Base-by-base conservation (phyloP, 2,113 vertebrate genomes). In the Pontoporia blainvillei region DNA sequence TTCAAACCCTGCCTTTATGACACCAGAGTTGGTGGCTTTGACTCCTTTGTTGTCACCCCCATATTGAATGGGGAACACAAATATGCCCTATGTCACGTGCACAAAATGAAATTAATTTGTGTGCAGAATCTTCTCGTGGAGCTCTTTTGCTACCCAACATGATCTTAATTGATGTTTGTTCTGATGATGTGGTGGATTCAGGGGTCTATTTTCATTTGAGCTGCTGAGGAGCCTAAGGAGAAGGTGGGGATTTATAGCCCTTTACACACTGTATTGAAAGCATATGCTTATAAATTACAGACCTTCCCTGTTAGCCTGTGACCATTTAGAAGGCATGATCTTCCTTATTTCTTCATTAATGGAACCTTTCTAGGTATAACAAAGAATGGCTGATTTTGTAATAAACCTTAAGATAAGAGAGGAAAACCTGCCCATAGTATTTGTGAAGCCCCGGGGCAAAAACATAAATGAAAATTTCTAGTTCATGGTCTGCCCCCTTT, bases 331-430 rank as follows among this genome's bases (percentile, higher is more conserved):
- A 81, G 10, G 14, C 5, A 23, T 21, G 4, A 27, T 75, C 61
- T 75, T 92, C 31, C 14, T 84, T 95, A 52, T 64, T 25, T 88
- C 9, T 93, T 41, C 39, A 0, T 93, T 96, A 96, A 75, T 78
- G 44, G 85, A 90, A 5, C 11, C 34, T 85, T 71, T 72, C 39
- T 75, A 17, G 29, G 5, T 71, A 15, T 93, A 41, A 83, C 44
- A 90, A 57, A 95, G 36, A 86, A 72, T 6, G 5, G 34, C 27
- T 23, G 4, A 81, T 31, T 72, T 72, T 62, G 31, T 21, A 82
- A 71, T 15, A 10, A 69, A 62, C 12, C 13, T 44, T 49, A 39
- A 12, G 61, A 81, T 7, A 93, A 82, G 66, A 95, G 72, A 78
- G 29, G 15, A 2, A 71, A 41, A 66, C 17, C 36, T 44, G 3